Percentiles rank a stretch among this genome's conserved stretches.
These are phyloP conservation scores for Bettongia penicillata DNA, from an alignment of 2,113 vertebrate species.

Conservation along the genomic window DNA sequence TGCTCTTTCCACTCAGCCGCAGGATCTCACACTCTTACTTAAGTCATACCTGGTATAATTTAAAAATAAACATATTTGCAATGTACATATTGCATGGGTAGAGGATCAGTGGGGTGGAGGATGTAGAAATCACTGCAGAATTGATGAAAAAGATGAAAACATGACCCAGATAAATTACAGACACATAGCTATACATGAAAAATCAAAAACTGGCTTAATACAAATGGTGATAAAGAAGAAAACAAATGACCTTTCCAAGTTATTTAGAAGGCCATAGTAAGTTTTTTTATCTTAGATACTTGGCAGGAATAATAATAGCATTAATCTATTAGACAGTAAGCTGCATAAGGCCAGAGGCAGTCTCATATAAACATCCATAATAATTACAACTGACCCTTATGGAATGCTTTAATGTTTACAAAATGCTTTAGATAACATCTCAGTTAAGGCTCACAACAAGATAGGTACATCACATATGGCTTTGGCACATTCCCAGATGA, in stretches of 20 bases:
- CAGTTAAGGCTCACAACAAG: neutral
- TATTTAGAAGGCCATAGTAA: neutral
- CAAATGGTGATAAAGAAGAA: neutral
- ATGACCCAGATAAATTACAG: neutral
- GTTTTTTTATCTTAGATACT: neutral
- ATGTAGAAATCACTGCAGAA: neutral
- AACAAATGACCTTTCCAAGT: neutral
- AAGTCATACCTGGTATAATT: neutral
- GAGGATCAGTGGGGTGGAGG: neutral
- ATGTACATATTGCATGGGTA: neutral
- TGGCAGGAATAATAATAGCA: neutral
- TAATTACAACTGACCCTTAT: neutral
- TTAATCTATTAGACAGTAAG: neutral
- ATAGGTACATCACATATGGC: neutral
- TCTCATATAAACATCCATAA: neutral
- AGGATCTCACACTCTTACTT: neutral
- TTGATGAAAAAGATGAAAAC: neutral
- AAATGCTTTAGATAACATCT: neutral
- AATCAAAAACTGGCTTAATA: neutral
- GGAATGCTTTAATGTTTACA: neutral
- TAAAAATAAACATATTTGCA: neutral
- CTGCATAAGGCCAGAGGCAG: neutral
- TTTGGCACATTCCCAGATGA: neutral
- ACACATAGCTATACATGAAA: neutral
- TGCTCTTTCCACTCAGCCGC: neutral